Evolutionary conservation across 2,113 vertebrate genomes (phyloP).

Genomic region (Hucho hucho): DNA sequence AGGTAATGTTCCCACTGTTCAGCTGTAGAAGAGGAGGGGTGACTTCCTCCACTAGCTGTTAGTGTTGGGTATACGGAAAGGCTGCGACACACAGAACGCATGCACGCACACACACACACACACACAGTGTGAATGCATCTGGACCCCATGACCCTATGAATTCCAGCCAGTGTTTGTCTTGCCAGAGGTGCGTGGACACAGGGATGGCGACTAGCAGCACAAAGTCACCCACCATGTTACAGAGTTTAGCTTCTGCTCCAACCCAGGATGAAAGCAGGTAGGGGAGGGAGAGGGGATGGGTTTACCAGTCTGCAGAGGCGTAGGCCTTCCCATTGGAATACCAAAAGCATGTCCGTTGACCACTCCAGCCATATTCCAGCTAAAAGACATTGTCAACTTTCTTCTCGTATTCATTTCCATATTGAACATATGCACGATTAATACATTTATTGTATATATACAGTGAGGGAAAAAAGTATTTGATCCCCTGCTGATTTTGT

Average conservation of each 20-base stretch:
- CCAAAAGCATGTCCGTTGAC: not conserved
- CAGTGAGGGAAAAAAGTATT: too few relatives aligned
- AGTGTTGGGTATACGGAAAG: too few relatives aligned
- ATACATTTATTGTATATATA: too few relatives aligned
- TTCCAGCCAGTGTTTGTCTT: constrained; percentile 2
- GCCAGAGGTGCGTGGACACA: constrained; percentile 5
- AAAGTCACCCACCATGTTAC: constrained; percentile 3
- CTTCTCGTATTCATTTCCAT: too few relatives aligned
- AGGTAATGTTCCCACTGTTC: not conserved
- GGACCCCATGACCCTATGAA: not conserved
- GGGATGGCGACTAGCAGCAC: constrained; percentile 15
- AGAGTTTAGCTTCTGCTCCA: constrained; percentile 30
- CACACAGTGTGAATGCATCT: not conserved
- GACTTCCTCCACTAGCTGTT: too few relatives aligned
- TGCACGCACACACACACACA: not conserved
- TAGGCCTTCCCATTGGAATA: not conserved
- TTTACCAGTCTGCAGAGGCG: constrained; percentile 36
- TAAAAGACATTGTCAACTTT: too few relatives aligned
- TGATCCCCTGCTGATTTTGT: too few relatives aligned
- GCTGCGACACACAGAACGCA: not conserved
- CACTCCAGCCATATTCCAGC: not conserved
- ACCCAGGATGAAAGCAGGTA: constrained; percentile 5
- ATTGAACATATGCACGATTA: too few relatives aligned
- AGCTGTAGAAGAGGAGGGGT: too few relatives aligned
- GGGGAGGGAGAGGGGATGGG: constrained; percentile 51